Base-by-base conservation (phyloP, 2,113 vertebrate species). In the Corythaeola cristata region DNA sequence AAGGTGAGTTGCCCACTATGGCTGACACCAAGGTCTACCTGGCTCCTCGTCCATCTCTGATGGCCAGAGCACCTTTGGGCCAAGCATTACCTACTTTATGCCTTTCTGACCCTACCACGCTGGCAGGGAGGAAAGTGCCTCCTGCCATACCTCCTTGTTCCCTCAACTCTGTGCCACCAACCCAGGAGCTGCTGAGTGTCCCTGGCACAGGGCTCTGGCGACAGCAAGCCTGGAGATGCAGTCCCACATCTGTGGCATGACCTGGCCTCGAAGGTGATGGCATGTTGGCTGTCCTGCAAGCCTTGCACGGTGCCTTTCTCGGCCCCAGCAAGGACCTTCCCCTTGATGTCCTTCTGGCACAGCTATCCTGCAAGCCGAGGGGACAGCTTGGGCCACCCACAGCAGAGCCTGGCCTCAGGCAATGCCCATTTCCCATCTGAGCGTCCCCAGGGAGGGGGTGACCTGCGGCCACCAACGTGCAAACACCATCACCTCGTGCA, bases 241-340 rank as follows among this genome's bases (percentile, higher is more conserved):
- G 27, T 39, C 30, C 30, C 33, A 33, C 1, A 8, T 15, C 44
- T 75, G 23, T 59, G 32, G 12, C 53, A 12, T 22, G 55, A 24
- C 41, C 49, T 47, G 33, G 15, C 32, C 32, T 35, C 0, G 0
- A 53, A 41, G 23, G 33, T 52, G 45, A 37, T 52, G 63, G 49
- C 39, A 53, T 2, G 0, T 62, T 3, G 15, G 13, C 27, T 27
- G 77, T 53, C 68, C 12, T 0, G 0, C 50, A 80, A 86, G 27
- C 45, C n/a, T 59, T 39, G 60, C 47, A 63, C 0, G 1, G 9
- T 45, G 58, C 52, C 50, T 69, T 69, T 77, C 73, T 56, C 0
- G 2, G 47, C 37, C 56, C 50, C 3, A 45, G 58, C 52, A 68
- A 14, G 27, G 67, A 50, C 52, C 17, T 80, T 64, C 14, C 12